These are phyloP conservation scores for Enteromius trimaculatus DNA, from an alignment of 2,797 vertebrate species.

Conservation along the genomic window DNA sequence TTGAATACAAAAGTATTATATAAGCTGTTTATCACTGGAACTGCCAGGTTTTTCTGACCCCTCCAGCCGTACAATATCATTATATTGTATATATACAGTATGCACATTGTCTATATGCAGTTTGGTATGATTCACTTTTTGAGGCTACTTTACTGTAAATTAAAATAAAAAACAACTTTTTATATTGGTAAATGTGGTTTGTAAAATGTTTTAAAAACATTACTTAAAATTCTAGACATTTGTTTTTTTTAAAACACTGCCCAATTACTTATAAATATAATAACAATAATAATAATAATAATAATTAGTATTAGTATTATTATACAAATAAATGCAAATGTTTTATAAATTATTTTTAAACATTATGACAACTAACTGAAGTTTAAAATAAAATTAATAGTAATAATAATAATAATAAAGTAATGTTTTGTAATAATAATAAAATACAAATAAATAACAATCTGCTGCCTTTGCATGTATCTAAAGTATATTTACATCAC, in stretches of 20 bases:
- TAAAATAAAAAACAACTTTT: neutral
- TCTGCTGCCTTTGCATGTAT: neutral
- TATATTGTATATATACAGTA: neutral
- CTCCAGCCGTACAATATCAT: too few relatives aligned
- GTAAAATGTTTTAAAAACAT: neutral
- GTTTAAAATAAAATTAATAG: neutral
- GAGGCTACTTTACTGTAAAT: neutral
- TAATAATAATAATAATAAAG: neutral
- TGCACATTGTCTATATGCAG: neutral
- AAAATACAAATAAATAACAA: neutral
- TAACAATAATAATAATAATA: neutral
- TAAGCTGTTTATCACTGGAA: too few relatives aligned
- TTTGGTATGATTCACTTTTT: neutral
- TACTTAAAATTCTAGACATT: neutral
- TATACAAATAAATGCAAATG: neutral
- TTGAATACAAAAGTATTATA: neutral
- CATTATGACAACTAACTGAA: neutral
- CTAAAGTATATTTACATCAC: neutral
- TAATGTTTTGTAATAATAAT: neutral
- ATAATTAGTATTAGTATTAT: too few relatives aligned
- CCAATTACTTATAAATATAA: neutral
- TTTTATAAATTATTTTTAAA: neutral
- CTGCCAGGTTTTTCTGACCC: too few relatives aligned
- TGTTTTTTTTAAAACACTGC: neutral
- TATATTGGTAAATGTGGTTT: neutral